Conservation (phyloP, 2,888 invertebrate genomes). For the Cantharis rustica region DNA sequence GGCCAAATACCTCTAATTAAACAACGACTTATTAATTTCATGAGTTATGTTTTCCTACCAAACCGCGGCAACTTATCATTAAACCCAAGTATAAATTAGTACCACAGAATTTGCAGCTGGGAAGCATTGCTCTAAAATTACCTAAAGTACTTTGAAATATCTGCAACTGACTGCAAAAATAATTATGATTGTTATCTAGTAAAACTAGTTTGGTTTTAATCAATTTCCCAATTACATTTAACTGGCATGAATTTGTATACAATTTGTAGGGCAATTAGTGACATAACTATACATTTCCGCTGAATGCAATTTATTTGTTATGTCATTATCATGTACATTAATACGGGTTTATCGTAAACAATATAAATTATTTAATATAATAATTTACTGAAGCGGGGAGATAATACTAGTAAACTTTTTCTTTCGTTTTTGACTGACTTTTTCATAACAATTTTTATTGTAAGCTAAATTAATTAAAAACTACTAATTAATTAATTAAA, state of each 20-base stretch:
- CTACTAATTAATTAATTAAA: neutral
- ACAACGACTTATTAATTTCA: conserved; percentile 34
- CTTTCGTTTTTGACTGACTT: neutral
- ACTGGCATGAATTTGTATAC: neutral
- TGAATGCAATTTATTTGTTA: neutral
- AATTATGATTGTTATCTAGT: neutral
- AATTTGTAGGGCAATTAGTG: neutral
- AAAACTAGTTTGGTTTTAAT: neutral
- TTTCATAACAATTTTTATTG: neutral
- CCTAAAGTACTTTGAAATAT: neutral
- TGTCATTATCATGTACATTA: neutral
- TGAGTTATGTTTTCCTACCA: conserved; percentile 33
- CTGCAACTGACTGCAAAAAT: neutral
- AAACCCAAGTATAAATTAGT: conserved; percentile 27
- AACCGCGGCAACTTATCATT: conserved; percentile 32
- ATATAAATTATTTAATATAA: neutral
- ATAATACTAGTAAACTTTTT: neutral
- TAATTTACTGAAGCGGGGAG: neutral
- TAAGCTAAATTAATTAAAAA: neutral
- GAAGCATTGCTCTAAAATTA: conserved; percentile 23
- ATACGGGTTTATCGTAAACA: neutral
- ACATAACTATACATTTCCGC: neutral
- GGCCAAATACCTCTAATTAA: conserved; percentile 35
- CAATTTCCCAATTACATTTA: neutral
- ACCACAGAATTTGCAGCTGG: conserved; percentile 18